Percentiles rank a stretch among this genome's conserved stretches.
phyloP scores from a whole-genome alignment of 2,113 vertebrate genomes.

The Benthochromis sp. region DNA sequence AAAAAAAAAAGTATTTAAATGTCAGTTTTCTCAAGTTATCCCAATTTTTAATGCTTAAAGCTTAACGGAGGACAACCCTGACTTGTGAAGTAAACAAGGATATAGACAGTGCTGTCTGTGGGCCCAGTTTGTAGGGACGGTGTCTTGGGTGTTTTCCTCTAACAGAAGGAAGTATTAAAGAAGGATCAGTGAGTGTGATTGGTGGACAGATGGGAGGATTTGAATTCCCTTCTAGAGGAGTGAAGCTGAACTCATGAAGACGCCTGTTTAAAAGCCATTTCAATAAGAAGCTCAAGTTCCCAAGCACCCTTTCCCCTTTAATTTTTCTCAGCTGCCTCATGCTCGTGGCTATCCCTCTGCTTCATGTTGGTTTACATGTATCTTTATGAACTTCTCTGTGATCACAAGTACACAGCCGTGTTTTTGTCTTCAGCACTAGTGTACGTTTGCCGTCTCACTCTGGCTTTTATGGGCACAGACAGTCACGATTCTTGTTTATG shows the following conservation, averaged over 20 bases:
- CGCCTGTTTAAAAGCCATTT: constrained; percentile 1
- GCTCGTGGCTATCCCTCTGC: neutral
- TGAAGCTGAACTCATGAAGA: constrained; percentile 2
- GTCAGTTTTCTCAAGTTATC: neutral
- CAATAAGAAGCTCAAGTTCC: neutral
- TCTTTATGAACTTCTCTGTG: neutral
- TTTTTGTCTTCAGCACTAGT: neutral
- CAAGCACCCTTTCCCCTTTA: neutral
- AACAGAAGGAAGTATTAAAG: constrained; percentile 43
- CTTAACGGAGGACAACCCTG: neutral
- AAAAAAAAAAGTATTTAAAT: neutral
- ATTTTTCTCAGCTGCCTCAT: constrained; percentile 5
- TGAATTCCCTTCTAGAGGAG: constrained; percentile 15
- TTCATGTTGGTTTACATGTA: neutral
- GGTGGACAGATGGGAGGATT: constrained; percentile 56
- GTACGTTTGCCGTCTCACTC: neutral
- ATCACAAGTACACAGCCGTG: neutral
- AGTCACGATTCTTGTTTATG: constrained; percentile 40
- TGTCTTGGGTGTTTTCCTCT: constrained; percentile 31
- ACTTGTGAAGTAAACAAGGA: constrained; percentile 13
- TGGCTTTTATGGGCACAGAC: neutral
- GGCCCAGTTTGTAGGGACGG: neutral
- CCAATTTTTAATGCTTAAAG: neutral
- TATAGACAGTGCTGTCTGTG: neutral
- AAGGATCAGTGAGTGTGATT: constrained; percentile 40